Conservation (phyloP, 2,113 vertebrate species). For the Urocitellus parryii region DNA sequence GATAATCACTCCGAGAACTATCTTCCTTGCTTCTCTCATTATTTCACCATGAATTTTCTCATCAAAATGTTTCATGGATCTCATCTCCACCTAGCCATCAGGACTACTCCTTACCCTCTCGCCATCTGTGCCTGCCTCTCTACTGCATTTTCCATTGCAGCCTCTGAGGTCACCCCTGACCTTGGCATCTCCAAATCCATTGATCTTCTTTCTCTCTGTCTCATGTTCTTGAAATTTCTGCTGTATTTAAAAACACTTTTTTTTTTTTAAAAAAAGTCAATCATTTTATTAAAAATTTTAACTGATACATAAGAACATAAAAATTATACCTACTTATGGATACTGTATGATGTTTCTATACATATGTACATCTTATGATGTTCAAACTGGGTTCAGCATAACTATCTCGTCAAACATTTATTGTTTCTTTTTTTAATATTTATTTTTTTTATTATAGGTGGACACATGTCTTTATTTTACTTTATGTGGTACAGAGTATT, state of each 20-base stretch:
- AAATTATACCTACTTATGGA: no score
- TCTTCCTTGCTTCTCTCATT: not conserved
- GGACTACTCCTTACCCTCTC: not conserved
- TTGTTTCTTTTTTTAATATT: not conserved
- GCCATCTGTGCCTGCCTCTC: not conserved
- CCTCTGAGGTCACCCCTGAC: not conserved
- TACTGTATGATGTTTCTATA: fast-evolving
- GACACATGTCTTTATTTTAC: no score
- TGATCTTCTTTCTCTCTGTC: not conserved
- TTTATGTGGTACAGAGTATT: no score
- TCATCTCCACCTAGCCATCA: no score
- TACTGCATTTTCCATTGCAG: fast-evolving
- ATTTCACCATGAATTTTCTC: not conserved
- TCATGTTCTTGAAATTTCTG: not conserved
- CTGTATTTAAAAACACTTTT: not conserved
- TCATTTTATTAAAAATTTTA: not conserved
- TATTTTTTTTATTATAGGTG: no score
- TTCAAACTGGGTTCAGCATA: not conserved
- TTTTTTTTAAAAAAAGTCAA: not conserved
- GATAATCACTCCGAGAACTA: not conserved
- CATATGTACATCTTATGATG: no score
- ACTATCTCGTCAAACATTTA: not conserved
- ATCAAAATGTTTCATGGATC: not conserved
- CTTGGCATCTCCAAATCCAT: not conserved
- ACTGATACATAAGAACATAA: not conserved